Percentiles rank a stretch among this genome's conserved stretches.
Conservation (phyloP, 2,888 invertebrate species). For the Netelia inedita region DNA sequence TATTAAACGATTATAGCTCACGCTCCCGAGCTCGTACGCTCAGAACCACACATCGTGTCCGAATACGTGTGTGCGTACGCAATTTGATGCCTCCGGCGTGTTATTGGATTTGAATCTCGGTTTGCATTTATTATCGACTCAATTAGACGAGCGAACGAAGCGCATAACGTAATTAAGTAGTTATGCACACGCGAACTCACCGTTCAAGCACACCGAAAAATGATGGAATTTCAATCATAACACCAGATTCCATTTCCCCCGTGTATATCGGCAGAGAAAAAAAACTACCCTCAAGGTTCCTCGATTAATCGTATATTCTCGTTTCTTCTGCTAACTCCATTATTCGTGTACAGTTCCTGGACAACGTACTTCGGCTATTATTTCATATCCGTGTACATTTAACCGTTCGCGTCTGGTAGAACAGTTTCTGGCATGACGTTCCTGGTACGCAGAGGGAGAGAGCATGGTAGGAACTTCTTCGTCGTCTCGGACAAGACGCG, state of each 20-base stretch:
- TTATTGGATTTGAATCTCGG: constrained; percentile 15
- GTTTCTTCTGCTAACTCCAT: not conserved
- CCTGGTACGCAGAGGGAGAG: not conserved
- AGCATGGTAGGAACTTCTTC: constrained; percentile 16
- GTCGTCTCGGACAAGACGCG: constrained; percentile 33
- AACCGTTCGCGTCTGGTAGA: constrained; percentile 10
- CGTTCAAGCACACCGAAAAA: constrained; percentile 13
- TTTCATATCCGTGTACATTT: constrained; percentile 11
- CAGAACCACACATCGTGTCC: not conserved
- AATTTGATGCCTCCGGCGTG: constrained; percentile 14
- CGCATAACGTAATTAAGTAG: constrained; percentile 53
- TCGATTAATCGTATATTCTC: constrained; percentile 14
- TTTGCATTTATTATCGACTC: constrained; percentile 45
- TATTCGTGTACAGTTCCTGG: not conserved
- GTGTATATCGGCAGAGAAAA: no score
- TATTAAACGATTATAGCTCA: constrained; percentile 19
- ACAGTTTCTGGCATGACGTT: not conserved
- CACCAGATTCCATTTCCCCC: not conserved
- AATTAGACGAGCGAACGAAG: constrained; percentile 32
- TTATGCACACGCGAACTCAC: constrained; percentile 43
- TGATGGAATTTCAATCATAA: not conserved
- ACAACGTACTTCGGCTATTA: not conserved
- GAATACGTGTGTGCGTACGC: not conserved
- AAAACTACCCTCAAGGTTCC: constrained; percentile 28
- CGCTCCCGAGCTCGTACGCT: not conserved